A percentile compares a stretch with the other conserved stretches of the same genome.
These are phyloP conservation scores for Redunca redunca DNA, from an alignment of 2,113 vertebrate species.

Conservation along the genomic window DNA sequence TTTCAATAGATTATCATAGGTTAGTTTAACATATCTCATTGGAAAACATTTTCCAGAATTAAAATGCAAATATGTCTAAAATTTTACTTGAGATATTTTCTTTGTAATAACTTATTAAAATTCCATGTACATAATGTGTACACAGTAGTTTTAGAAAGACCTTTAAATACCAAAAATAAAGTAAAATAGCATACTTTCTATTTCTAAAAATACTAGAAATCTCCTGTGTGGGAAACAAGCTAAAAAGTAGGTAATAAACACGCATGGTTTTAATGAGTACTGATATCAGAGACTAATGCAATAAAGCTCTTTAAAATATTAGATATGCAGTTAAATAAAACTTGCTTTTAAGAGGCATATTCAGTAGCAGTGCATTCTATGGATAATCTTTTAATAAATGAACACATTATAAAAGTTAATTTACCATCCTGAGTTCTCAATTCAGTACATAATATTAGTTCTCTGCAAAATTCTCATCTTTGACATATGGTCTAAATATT, in stretches of 20 bases:
- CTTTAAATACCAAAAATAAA: not conserved
- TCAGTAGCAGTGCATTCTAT: not conserved
- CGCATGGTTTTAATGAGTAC: not conserved
- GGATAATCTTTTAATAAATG: not conserved
- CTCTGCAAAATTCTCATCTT: not conserved
- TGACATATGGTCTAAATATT: not conserved
- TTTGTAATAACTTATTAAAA: not conserved
- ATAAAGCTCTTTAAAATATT: not conserved
- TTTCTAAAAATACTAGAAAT: not conserved
- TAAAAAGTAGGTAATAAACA: not conserved
- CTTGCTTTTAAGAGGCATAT: not conserved
- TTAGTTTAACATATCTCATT: not conserved
- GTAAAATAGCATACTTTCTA: not conserved
- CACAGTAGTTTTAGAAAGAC: not conserved
- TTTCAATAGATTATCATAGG: not conserved
- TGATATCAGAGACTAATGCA: not conserved
- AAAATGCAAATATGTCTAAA: not conserved
- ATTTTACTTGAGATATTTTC: not conserved
- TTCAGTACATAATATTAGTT: not conserved
- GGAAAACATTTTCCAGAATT: not conserved
- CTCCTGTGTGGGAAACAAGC: not conserved
- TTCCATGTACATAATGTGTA: not conserved
- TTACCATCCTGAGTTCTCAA: not conserved
- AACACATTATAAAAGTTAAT: not conserved
- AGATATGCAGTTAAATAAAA: not conserved